Conservation (phyloP, 1,140 invertebrate genomes). For the Matsumurasca onukii region DNA sequence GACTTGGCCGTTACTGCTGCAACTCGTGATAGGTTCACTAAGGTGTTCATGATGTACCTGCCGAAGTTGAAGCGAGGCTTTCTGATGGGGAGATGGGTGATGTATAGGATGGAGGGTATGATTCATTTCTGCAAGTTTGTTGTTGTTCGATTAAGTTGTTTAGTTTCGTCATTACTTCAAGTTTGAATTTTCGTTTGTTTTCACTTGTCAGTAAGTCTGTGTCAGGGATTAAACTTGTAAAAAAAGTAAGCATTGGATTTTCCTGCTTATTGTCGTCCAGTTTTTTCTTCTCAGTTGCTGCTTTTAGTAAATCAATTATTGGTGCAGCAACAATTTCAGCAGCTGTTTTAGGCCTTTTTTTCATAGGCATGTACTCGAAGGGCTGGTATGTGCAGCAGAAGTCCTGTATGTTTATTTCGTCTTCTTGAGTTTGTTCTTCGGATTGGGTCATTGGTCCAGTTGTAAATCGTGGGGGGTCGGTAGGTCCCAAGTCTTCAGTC, state of each 20-base stretch:
- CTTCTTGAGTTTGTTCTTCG: not conserved
- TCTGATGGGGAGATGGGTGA: not conserved
- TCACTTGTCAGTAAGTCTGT: not conserved
- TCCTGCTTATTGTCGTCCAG: not conserved
- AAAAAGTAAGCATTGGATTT: not conserved
- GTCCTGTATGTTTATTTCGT: not conserved
- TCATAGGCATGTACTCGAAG: not conserved
- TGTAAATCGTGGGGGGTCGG: not conserved
- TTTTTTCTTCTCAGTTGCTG: not conserved
- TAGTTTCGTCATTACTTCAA: not conserved
- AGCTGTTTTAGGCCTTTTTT: constrained; percentile 2
- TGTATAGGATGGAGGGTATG: not conserved
- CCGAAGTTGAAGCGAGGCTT: not conserved
- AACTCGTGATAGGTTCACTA: not conserved
- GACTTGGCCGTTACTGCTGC: not conserved
- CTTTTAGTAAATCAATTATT: constrained; percentile 1
- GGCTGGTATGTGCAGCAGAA: not conserved
- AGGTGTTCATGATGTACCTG: not conserved
- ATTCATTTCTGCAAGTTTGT: not conserved
- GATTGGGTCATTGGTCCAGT: not conserved
- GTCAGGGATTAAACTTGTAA: constrained; percentile 9
- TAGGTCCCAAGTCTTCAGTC: not conserved
- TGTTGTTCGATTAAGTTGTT: not conserved
- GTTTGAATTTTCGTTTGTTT: not conserved
- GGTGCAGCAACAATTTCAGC: constrained; percentile 14